phyloP scores from a whole-genome alignment of 1,140 invertebrate species.

The Callitettix versicolor region DNA sequence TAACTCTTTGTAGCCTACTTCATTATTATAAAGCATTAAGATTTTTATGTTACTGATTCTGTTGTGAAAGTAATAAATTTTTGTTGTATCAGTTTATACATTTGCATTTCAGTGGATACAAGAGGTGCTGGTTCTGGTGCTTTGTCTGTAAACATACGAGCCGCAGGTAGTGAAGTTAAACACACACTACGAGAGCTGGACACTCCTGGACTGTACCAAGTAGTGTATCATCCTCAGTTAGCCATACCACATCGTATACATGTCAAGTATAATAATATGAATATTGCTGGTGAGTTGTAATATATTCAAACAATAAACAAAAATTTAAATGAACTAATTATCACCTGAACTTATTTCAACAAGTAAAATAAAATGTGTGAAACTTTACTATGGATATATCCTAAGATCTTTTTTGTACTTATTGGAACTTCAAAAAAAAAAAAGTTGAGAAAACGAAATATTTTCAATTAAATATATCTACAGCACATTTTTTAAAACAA shows the following conservation, averaged over 20 bases:
- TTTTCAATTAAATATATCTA: too few species aligned
- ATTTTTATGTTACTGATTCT: neutral
- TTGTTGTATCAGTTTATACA: too few species aligned
- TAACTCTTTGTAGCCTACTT: neutral
- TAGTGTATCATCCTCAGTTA: constrained; percentile 74
- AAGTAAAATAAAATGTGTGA: too few species aligned
- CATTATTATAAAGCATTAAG: neutral
- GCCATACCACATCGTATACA: constrained; percentile 72
- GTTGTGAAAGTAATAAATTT: neutral
- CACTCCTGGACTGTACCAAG: constrained; percentile 59
- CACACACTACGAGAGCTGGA: constrained; percentile 60
- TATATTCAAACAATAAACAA: too few species aligned
- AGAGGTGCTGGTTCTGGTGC: constrained; percentile 68
- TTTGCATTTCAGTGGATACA: constrained; percentile 53
- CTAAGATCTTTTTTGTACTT: too few species aligned
- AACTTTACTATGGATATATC: too few species aligned
- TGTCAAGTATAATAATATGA: constrained; percentile 47
- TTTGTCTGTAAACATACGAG: constrained; percentile 62
- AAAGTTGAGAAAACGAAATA: too few species aligned
- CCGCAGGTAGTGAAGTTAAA: constrained; percentile 67
- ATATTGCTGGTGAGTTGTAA: constrained; percentile 41
- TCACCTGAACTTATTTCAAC: too few species aligned
- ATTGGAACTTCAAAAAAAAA: too few species aligned
- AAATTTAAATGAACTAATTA: neutral
- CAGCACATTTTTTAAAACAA: too few species aligned